Base-by-base conservation (phyloP, 2,113 vertebrate genomes). In the Sinosuthora webbiana region DNA sequence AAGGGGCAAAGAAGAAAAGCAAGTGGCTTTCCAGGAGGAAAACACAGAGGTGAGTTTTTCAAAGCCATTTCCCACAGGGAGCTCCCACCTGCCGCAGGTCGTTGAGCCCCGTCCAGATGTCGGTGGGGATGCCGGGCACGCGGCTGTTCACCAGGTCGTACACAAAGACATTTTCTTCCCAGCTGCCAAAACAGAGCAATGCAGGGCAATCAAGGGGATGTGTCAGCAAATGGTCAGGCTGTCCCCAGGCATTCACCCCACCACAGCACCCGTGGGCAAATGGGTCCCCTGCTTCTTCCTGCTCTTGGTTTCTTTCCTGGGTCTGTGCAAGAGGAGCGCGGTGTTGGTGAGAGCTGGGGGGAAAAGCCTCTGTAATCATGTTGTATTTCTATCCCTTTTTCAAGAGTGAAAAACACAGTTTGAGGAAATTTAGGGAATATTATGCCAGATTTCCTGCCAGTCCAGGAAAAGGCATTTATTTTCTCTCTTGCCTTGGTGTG, bases 81-180 rank as follows among this genome's bases (percentile, higher is more conserved):
- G 22, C 31, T 75, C 95, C 97, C 94, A 99, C 98, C 98, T 98
- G 98, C 78, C 98, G 97, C 1, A 98, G 97, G 90, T 98, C 98
- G 0, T 98, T 98, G 80, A 98, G 98, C 31, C 98, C 98, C 0
- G 74, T 98, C 98, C 98, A 98, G 95, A 98, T 97, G 96, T 98
- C 98, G 0, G 98, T 98, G 27, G 98, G 98, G 90, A 98, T 98
- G 63, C 98, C 98, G 0, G 98, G 98, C 37, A 98, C 98, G 0
- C 98, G 98, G 95, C 98, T 99, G 96, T 98, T 98, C 56, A 98
- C 98, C 35, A 99, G 97, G 78, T 98, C 98, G 1, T 98, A 98
- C n/a, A 98, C 98, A 9, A 99, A 99, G 77, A 98, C 98, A 1
- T 98, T 98, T 92, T 99, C 98, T 78, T 98, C 98, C 98, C 98